These are phyloP conservation scores for Nycticebus coucang DNA, from an alignment of 2,113 vertebrate species.

Conservation along the genomic window DNA sequence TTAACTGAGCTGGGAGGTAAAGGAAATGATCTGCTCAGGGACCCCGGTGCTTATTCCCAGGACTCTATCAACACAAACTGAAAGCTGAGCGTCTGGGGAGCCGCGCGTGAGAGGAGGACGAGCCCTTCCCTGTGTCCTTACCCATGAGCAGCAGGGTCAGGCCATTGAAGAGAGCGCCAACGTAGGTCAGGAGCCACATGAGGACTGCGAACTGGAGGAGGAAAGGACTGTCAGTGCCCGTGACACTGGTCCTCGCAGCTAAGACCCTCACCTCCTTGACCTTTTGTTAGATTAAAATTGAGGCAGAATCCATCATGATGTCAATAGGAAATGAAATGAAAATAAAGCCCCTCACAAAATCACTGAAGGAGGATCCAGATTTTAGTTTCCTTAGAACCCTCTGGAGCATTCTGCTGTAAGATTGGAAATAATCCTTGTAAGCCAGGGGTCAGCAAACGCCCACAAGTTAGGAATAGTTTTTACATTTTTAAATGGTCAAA, in stretches of 20 bases:
- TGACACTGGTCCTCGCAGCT: not conserved
- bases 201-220: slow-evolving; percentile 95
- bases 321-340: not conserved
- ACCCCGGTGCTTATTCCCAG: not conserved
- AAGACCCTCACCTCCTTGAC: not conserved
- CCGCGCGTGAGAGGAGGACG: not conserved
- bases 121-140: slow-evolving; percentile 80
- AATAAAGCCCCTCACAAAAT: not conserved
- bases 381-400: not conserved
- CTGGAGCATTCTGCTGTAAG: not conserved
- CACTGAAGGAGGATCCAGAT: not conserved
- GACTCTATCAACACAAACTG: not conserved
- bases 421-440: not conserved
- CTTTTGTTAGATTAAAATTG: not conserved
- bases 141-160: slow-evolving; percentile 98
- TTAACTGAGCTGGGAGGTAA: not conserved
- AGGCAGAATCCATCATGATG: not conserved
- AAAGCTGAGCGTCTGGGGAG: not conserved
- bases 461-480: not conserved
- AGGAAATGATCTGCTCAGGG: not conserved
- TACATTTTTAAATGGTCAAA: not conserved
- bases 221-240: slow-evolving; percentile 68
- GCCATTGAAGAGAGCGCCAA: slow-evolving; percentile 98
- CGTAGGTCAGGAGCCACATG: slow-evolving; percentile 99
- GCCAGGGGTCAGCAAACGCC: not conserved